A percentile compares a stretch with the other conserved stretches of the same genome.
phyloP scores from a whole-genome alignment of 2,888 invertebrate species.

The Tetragonisca angustula region DNA sequence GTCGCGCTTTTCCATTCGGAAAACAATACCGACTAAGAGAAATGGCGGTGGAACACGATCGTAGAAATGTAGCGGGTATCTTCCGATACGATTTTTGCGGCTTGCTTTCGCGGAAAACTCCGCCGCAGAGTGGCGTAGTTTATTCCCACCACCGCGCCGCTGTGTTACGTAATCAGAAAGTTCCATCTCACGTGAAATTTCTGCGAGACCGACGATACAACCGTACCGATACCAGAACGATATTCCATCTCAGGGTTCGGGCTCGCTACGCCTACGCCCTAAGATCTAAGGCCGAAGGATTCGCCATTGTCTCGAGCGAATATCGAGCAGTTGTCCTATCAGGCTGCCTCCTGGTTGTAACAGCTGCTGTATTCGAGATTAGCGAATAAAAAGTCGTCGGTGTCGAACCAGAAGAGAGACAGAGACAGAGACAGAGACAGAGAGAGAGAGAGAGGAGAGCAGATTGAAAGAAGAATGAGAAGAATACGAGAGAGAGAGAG shows the following conservation, averaged over 20 bases:
- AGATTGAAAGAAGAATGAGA: background rate
- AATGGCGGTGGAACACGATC: background rate
- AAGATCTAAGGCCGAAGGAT: conserved; percentile 16
- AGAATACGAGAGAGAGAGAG: background rate
- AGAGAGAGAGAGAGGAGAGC: conserved; percentile 10
- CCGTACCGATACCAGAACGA: background rate
- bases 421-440: background rate
- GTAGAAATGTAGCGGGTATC: background rate
- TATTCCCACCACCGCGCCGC: background rate
- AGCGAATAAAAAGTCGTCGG: conserved; percentile 54
- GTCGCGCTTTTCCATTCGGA: background rate
- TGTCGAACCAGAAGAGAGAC: conserved; percentile 6
- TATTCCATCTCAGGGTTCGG: conserved; percentile 31
- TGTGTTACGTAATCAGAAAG: background rate
- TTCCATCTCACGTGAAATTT: background rate
- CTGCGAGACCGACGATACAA: background rate
- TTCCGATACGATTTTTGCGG: background rate
- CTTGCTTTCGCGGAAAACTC: background rate
- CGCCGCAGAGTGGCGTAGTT: background rate
- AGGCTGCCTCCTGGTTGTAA: conserved; percentile 47
- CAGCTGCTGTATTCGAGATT: conserved; percentile 67
- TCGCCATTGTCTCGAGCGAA: conserved; percentile 53
- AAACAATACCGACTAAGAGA: background rate
- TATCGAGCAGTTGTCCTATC: conserved; percentile 67
- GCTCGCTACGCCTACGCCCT: conserved; percentile 14